Base-by-base conservation (phyloP, 1,140 invertebrate genomes). In the Philaenus spumarius region DNA sequence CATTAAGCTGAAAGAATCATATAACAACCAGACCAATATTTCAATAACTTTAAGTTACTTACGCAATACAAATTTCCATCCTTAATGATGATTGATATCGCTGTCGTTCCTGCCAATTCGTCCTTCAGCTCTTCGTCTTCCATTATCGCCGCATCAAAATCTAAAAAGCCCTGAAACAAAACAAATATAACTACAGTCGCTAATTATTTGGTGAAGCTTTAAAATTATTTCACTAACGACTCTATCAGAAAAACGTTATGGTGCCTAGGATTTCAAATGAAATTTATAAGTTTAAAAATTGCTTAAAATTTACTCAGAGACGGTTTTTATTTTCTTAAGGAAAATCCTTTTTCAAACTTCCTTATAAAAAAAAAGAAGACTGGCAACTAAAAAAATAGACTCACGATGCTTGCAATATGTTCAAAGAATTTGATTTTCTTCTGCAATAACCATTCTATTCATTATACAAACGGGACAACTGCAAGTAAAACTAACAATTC, bases 61-160 rank as follows among this genome's bases (percentile, higher is more conserved):
- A 84, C 91, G 79, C 91, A 93, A 71, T 86, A 95, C 14, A 95
- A 74, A 66, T 81, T 81, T 66, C 86, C 85, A 65, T 89, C 81
- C 75, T 89, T 91, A 17, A 99, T 80, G 0, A 98, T 69, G 35
- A 94, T 80, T 53, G 86, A 82, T 20, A 97, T 86, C 5, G 95
- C 96, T 50, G 97, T 99, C 15, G 93, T 93, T 26, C 97, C 96
- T 35, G 93, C 91, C 67, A 94, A 82, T 74, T 96, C 92, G 72
- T 93, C 86, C 72, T 87, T 92, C 68, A 95, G 81, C 43, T 81
- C 75, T 43, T 91, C 86, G 72, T 96, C 92, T 64, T 86, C 81
- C 55, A 87, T 72, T 95, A 99, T 98, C 56, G 87, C 89, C 67
- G 87, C 80, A 77, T 99, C 97, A 40, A 98, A 73, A 67, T 94